phyloP scores from a whole-genome alignment of 2,888 invertebrate genomes.

The Bedellia somnulentella region DNA sequence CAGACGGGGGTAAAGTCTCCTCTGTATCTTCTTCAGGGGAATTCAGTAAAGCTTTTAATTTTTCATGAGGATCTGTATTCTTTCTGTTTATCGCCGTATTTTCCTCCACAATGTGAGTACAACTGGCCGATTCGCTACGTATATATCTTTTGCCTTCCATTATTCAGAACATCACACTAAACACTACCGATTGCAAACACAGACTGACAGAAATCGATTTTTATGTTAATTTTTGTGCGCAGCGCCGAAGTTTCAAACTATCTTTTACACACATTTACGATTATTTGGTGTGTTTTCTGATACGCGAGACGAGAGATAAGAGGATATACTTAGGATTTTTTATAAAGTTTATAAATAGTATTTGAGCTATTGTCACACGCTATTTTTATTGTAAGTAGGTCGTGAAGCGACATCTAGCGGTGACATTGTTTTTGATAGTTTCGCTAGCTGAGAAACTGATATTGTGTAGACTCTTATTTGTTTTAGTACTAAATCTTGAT shows the following conservation, averaged over 20 bases:
- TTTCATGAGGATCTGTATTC: conserved; percentile 44
- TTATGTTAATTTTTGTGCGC: conserved; percentile 27
- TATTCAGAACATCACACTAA: conserved; percentile 12
- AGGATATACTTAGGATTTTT: conserved; percentile 32
- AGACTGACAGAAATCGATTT: conserved; percentile 21
- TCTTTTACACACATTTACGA: background rate
- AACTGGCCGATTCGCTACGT: conserved; percentile 49
- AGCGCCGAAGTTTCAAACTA: too few species aligned
- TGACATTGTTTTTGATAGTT: too few species aligned
- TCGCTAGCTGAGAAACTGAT: too few species aligned
- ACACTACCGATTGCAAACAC: conserved; percentile 45
- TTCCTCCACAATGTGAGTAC: conserved; percentile 53
- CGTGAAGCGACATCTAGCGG: conserved; percentile 32
- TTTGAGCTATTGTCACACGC: conserved; percentile 53
- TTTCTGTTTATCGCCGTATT: conserved; percentile 36
- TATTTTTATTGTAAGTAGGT: conserved; percentile 56
- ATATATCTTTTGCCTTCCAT: conserved; percentile 53
- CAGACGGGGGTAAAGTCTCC: conserved; percentile 42
- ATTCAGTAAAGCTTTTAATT: conserved; percentile 44
- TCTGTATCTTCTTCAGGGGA: conserved; percentile 47
- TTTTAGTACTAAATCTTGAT: too few species aligned
- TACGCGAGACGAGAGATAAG: conserved; percentile 25
- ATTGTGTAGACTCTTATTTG: too few species aligned
- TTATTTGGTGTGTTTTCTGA: background rate
- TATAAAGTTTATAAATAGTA: conserved; percentile 51